Evolutionary conservation across 2,113 vertebrate species (phyloP), one percentile per base, ranked within the genome.

Genomic region (Pogonocichla stellata): DNA sequence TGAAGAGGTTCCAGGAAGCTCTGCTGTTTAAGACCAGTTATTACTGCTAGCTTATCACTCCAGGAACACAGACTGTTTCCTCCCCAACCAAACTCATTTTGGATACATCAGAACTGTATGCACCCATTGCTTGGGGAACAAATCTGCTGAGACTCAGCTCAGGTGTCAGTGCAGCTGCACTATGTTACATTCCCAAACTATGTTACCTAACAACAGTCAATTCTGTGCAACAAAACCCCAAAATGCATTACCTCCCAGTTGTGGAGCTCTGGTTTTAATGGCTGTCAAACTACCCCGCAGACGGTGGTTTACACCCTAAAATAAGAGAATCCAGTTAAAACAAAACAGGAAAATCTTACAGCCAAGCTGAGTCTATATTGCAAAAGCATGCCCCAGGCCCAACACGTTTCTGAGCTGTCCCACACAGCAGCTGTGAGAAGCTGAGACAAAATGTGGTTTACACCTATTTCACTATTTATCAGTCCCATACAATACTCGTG

Each of bases 211-310:
- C 36, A 67, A 43, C 22, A 69, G 38, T 45, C 33, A 53, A 43
- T n/a, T 69, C 73, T 60, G 15, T 29, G 54, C 54, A 78, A 53
- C 28, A 61, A 61, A 69, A 33, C 33, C 9, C 38, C 28, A 33
- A n/a, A 66, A 64, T 28, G 19, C 3, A 11, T 98, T 96, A 99
- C 99, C 99, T 98, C 99, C 99, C 54, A 99, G 94, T 19, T 99
- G 99, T 36, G 99, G 99, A 23, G 99, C 99, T 97, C 99, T 98
- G 70, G 98, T 99, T 96, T 98, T 99, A 91, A 99, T 97, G 38
- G 99, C 99, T 7, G 99, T 99, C 97, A 99, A 74, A 77, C 99
- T 99, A 8, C 99, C 99, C 71, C 96, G 97, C 87, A 99, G 97
- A 74, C 99, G 98, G 96, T 99, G 99, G 96, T 96, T 99, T 77